Evolutionary conservation across 2,888 invertebrate genomes (phyloP), one percentile per base, ranked within the genome.

Genomic region (Eupithecia subfuscata): DNA sequence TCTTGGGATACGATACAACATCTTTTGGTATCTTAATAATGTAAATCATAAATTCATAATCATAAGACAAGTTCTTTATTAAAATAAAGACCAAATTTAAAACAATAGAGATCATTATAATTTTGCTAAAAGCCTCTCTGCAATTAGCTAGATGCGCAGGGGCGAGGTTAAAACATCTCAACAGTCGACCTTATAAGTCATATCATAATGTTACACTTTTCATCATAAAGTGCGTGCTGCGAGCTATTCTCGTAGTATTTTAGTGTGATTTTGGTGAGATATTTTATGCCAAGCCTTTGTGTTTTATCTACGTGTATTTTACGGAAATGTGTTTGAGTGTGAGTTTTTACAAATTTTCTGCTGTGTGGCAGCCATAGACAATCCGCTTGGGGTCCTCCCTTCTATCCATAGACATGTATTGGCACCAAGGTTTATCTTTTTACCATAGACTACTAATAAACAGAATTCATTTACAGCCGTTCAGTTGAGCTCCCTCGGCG

Each of bases 121-220:
- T 70, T 64, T 74, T 43, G 70, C 18, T 79, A 75, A 77, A 77
- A 77, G 74, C 76, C 63, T 77, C 63, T 77, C 64, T 22, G 70
- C 69, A 74, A 78, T 78, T 73, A 76, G 67, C 65, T 67, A 56
- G 70, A 77, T 74, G 74, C 73, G 78, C 43, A 70, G 73, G 64
- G 72, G 67, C 67, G 70, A 30, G 72, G 22, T 73, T 67, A 34
- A 60, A 52, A 72, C 68, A 64, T 70, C 60, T 40, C 45, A 30
- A 63, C 63, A 30, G 11, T n/a, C 22, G 25, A 25, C 60, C 22
- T 60, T 60, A 60, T 25, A 60, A 60, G 60, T 60, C 60, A 14
- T 60, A 60, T 60, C 60, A 14, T 60, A 60, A 60, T 11, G 67
- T 63, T n/a, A n/a, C 48, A 64, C 56, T 71, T 74, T 65, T 71